Conservation (phyloP, 2,797 vertebrate genomes). For the Pteronotus mesoamericanus region DNA sequence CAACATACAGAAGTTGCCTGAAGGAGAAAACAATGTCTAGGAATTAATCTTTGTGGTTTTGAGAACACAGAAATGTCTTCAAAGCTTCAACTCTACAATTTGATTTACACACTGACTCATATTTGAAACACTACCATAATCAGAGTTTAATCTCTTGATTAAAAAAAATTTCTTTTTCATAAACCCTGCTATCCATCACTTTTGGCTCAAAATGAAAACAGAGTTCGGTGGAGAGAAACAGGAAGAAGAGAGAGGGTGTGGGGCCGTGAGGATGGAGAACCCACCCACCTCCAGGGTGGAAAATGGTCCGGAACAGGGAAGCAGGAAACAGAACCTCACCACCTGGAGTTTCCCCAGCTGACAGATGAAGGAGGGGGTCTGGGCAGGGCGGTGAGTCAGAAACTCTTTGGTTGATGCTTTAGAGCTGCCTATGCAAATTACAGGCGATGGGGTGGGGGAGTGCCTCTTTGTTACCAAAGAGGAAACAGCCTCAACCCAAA, state of each 20-base stretch:
- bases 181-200: neutral
- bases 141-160: neutral
- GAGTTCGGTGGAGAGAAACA: neutral
- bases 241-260: neutral
- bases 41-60: neutral
- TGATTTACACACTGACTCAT: neutral
- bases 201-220: neutral
- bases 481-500: neutral
- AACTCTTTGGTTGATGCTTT: neutral
- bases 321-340: neutral
- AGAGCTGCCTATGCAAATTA: neutral
- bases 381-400: constrained; percentile 28
- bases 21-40: neutral
- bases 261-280: neutral
- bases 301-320: neutral
- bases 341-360: constrained; percentile 6
- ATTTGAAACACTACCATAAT: neutral
- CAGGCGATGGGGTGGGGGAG: neutral
- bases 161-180: neutral
- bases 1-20: neutral
- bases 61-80: constrained; percentile 21
- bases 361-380: neutral
- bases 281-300: neutral
- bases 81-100: neutral
- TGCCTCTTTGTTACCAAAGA: neutral